A percentile compares a stretch with the other conserved stretches of the same genome.
Conservation (phyloP, 2,113 vertebrate species). For the Malurus alboscapulatus region DNA sequence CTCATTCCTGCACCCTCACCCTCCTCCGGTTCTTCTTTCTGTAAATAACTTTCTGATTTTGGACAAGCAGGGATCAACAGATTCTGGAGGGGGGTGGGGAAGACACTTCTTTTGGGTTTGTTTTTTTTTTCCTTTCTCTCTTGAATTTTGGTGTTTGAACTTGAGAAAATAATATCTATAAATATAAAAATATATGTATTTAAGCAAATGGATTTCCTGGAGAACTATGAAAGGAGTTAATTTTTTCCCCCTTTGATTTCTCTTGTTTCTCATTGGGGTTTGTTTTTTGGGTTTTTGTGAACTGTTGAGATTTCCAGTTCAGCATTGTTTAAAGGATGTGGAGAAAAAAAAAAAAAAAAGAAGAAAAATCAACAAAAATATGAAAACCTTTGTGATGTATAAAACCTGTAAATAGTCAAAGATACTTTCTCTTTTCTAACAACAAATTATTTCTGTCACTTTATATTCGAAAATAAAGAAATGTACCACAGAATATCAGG, state of each 20-base stretch:
- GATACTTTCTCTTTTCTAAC: slow-evolving; percentile 85
- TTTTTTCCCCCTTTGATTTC: slow-evolving; percentile 71
- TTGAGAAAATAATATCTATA: slow-evolving; percentile 69
- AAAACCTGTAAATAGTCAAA: slow-evolving; percentile 83
- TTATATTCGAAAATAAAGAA: slow-evolving; percentile 87
- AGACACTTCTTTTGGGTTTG: slow-evolving; percentile 60
- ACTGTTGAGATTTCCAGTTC: slow-evolving; percentile 78
- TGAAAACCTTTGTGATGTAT: slow-evolving; percentile 80
- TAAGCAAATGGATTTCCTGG: slow-evolving; percentile 74
- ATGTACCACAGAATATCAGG: slow-evolving; percentile 81
- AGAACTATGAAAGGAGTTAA: slow-evolving; percentile 60
- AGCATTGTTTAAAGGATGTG: slow-evolving; percentile 71
- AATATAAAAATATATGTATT: slow-evolving; percentile 72
- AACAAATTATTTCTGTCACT: slow-evolving; percentile 87
- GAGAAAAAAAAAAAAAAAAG: not conserved
- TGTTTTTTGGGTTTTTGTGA: slow-evolving; percentile 73
- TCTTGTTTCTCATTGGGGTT: slow-evolving; percentile 75
- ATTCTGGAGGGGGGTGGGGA: slow-evolving; percentile 70
- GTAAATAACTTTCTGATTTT: slow-evolving; percentile 80
- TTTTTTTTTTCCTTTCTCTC: slow-evolving; percentile 68
- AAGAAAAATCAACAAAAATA: slow-evolving; percentile 72
- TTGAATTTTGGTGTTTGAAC: slow-evolving; percentile 78
- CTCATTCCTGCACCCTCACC: slow-evolving; percentile 45
- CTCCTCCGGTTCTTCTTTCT: slow-evolving; percentile 72
- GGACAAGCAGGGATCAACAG: slow-evolving; percentile 78